Evolutionary conservation across 2,888 invertebrate genomes (phyloP).

Genomic region (Metalampra italica): DNA sequence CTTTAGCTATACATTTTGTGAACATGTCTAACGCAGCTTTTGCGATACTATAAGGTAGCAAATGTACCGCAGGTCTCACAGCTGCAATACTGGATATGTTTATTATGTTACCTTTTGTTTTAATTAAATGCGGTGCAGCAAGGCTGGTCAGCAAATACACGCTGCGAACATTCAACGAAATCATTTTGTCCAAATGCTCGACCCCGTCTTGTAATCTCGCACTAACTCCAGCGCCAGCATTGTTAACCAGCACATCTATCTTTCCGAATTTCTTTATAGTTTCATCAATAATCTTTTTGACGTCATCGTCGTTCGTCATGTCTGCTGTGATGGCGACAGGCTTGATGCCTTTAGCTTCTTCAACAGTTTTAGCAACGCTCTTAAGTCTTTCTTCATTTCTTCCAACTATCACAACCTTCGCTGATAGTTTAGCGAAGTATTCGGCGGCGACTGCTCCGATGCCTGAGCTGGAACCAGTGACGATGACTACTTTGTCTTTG

Average conservation of each 20-base stretch:
- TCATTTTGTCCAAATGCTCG: constrained; percentile 15
- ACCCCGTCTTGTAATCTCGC: constrained; percentile 11
- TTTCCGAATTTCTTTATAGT: constrained; percentile 16
- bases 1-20: constrained; percentile 82
- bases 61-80: neutral
- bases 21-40: constrained; percentile 86
- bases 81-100: constrained; percentile 20
- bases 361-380: constrained; percentile 10
- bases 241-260: constrained; percentile 23
- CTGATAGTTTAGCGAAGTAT: constrained; percentile 14
- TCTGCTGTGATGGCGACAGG: constrained; percentile 13
- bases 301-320: constrained; percentile 15
- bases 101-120: constrained; percentile 22
- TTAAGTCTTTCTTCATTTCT: constrained; percentile 15
- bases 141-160: constrained; percentile 15
- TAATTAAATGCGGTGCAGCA: constrained; percentile 15
- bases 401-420: constrained; percentile 18
- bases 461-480: constrained; percentile 21
- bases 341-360: constrained; percentile 12
- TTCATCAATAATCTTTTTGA: constrained; percentile 15
- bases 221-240: constrained; percentile 16
- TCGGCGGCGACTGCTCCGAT: constrained; percentile 20
- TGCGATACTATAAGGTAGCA: constrained; percentile 78
- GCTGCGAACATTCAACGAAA: constrained; percentile 17
- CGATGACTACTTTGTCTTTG: constrained; percentile 9